Percentiles rank a stretch among this genome's conserved stretches.
Evolutionary conservation across 53 echinoderm and acorn worm genomes (phyloP).

Genomic region (Holothuria scabra): DNA sequence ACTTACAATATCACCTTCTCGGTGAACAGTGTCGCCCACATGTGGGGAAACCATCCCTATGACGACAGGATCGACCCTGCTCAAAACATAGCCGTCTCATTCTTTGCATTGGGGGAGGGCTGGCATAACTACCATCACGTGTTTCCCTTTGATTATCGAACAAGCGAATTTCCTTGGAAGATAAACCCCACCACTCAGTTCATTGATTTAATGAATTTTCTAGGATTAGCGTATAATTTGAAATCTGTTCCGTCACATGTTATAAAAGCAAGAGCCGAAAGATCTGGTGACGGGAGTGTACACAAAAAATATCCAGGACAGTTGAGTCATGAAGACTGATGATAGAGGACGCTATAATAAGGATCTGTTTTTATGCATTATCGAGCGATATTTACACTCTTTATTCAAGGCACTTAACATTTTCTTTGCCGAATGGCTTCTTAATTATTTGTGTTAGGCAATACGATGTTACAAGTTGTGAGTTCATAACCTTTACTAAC

Average conservation of each 20-base stretch:
- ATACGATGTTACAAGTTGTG: no score
- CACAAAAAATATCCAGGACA: background rate
- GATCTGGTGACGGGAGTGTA: slow-evolving; percentile 33
- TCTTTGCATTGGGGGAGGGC: slow-evolving; percentile 48
- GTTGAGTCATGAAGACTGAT: no score
- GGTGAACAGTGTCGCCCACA: slow-evolving; percentile 50
- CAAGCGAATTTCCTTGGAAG: slow-evolving; percentile 49
- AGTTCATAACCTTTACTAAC: no score
- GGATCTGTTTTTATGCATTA: no score
- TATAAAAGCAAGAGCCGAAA: slow-evolving; percentile 35
- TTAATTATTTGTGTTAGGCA: no score
- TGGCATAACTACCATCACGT: slow-evolving; percentile 62
- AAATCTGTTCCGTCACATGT: slow-evolving; percentile 26
- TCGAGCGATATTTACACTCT: no score
- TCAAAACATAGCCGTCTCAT: slow-evolving; percentile 28
- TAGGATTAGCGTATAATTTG: slow-evolving; percentile 41
- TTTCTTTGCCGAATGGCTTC: no score
- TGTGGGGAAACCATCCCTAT: slow-evolving; percentile 43
- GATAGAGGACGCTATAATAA: no score
- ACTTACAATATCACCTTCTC: slow-evolving; percentile 46
- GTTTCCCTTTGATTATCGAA: slow-evolving; percentile 52
- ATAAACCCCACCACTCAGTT: slow-evolving; percentile 49
- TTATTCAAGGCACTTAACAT: no score
- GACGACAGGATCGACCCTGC: slow-evolving; percentile 40
- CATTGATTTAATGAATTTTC: slow-evolving; percentile 32